Percentiles rank a stretch among this genome's conserved stretches.
Conservation (phyloP, 2,888 invertebrate species). For the Hipparchia semele region DNA sequence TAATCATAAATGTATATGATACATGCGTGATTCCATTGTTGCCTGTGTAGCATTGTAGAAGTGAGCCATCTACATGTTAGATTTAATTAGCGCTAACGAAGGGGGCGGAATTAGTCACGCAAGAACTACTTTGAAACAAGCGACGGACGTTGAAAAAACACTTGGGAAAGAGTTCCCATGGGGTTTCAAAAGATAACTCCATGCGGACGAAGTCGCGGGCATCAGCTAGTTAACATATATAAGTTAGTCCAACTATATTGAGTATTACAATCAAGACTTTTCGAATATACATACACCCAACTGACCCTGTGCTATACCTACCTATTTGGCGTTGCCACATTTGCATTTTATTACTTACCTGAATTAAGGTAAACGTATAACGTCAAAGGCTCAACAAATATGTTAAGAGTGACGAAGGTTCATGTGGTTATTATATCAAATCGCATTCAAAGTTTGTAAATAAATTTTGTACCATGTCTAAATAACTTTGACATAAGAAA, state of each 20-base stretch:
- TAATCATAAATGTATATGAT: background rate
- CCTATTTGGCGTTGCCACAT: conserved; percentile 18
- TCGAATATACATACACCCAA: no score
- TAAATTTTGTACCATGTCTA: no score
- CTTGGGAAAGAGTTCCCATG: background rate
- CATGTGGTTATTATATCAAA: background rate
- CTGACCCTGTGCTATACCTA: no score
- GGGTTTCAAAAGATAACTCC: background rate
- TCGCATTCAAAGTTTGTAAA: background rate
- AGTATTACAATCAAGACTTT: no score
- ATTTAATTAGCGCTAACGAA: conserved; percentile 39
- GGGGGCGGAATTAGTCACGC: conserved; percentile 31
- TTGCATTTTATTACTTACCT: conserved; percentile 36
- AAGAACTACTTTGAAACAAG: conserved; percentile 15
- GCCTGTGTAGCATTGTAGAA: conserved; percentile 13
- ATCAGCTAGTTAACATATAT: background rate
- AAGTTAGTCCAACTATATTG: no score
- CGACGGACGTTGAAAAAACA: no score
- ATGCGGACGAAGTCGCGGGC: background rate
- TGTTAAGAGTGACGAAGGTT: background rate
- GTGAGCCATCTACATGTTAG: conserved; percentile 34
- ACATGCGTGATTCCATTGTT: conserved; percentile 35
- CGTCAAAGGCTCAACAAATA: conserved; percentile 26
- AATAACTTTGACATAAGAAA: no score
- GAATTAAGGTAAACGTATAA: conserved; percentile 21